Conservation (phyloP, 2,888 invertebrate genomes). For the Spilarctia lutea region DNA sequence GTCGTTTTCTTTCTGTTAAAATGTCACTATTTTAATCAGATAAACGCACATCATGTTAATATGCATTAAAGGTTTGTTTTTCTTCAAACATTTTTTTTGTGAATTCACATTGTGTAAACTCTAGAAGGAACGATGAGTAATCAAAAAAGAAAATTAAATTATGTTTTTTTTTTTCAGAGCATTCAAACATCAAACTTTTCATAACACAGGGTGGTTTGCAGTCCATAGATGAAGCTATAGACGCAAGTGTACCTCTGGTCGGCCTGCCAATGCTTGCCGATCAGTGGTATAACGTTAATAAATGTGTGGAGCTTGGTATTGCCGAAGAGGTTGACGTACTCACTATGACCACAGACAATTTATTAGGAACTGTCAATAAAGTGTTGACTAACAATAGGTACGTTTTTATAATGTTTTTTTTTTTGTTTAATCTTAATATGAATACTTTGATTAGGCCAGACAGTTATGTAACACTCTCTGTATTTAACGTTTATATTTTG, state of each 20-base stretch:
- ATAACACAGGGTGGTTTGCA: conserved; percentile 52
- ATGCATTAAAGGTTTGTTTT: neutral
- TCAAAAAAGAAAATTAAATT: neutral
- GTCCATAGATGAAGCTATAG: conserved; percentile 46
- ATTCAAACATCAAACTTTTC: conserved; percentile 54
- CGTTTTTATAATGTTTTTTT: neutral
- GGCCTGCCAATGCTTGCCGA: conserved; percentile 51
- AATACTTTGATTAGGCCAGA: neutral
- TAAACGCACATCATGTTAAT: neutral
- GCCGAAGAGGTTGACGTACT: conserved; percentile 32
- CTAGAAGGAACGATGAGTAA: neutral
- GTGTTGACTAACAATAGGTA: conserved; percentile 22
- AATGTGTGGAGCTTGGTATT: conserved; percentile 41
- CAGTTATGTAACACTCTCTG: neutral
- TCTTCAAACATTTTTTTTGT: neutral
- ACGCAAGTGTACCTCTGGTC: conserved; percentile 50
- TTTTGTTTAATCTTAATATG: neutral
- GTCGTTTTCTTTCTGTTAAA: no score
- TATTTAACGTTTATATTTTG: neutral
- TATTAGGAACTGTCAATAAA: conserved; percentile 14
- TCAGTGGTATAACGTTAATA: conserved; percentile 48
- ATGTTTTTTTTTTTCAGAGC: conserved; percentile 45
- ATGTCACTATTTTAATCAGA: neutral
- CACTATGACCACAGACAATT: conserved; percentile 19
- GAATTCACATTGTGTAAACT: no score